phyloP scores from a whole-genome alignment of 2,797 vertebrate genomes.

The Pangasius macronema region DNA sequence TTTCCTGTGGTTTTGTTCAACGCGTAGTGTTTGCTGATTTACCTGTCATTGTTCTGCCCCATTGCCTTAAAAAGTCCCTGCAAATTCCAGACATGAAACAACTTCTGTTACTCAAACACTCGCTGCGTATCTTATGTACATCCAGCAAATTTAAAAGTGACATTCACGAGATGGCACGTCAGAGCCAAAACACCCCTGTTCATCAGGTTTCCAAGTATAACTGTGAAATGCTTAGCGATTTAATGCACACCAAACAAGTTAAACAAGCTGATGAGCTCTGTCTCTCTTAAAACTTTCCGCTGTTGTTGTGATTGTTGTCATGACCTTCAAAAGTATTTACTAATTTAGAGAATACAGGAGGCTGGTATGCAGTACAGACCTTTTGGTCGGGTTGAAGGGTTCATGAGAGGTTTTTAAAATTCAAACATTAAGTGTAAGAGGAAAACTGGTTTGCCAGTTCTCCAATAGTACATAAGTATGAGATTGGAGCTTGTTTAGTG shows the following conservation, averaged over 20 bases:
- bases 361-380: not conserved
- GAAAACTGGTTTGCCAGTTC: not conserved
- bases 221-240: not conserved
- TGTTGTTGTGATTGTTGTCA: not conserved
- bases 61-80: not conserved
- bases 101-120: not conserved
- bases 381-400: not conserved
- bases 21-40: not conserved
- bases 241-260: not conserved
- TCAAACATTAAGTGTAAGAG: not conserved
- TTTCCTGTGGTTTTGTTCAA: not conserved
- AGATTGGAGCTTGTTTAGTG: not conserved
- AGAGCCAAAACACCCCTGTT: not conserved
- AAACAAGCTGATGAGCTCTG: not conserved
- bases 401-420: too few relatives aligned
- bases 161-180: not conserved
- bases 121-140: not conserved
- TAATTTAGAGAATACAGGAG: not conserved
- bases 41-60: not conserved
- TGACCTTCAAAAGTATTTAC: not conserved
- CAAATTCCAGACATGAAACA: not conserved
- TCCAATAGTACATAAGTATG: not conserved
- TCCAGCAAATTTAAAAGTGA: not conserved
- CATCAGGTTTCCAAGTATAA: not conserved
- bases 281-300: not conserved